Evolutionary conservation across 2,113 vertebrate genomes (phyloP).

Genomic region (Brachyhypopomus gauderio): DNA sequence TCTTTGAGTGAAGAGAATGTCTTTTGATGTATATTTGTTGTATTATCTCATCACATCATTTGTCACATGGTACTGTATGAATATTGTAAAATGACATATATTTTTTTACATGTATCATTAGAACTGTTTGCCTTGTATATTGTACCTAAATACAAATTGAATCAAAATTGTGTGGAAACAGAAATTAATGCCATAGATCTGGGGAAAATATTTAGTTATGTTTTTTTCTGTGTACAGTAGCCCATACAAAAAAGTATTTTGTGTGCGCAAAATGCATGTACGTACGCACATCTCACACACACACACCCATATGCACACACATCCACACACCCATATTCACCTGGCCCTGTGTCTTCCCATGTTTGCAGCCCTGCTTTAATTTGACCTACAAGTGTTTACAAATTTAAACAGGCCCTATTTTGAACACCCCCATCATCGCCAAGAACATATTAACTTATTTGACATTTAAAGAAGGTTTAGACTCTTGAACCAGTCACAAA

Average conservation of each 20-base stretch:
- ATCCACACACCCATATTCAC: background rate
- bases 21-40: conserved; percentile 66
- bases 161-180: conserved; percentile 58
- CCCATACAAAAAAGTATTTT: background rate
- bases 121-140: conserved; percentile 73
- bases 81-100: conserved; percentile 80
- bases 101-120: conserved; percentile 79
- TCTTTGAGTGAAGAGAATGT: conserved; percentile 62
- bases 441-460: conserved; percentile 47
- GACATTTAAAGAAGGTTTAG: conserved; percentile 64
- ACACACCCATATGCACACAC: no score
- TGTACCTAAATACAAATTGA: conserved; percentile 70
- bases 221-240: conserved; percentile 20
- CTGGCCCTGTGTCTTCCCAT: background rate
- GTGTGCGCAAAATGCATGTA: background rate
- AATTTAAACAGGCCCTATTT: conserved; percentile 43
- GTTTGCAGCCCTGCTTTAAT: conserved; percentile 37
- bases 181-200: conserved; percentile 62
- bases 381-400: conserved; percentile 44
- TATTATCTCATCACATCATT: conserved; percentile 64
- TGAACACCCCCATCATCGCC: conserved; percentile 1
- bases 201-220: conserved; percentile 18
- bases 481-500: conserved; percentile 50
- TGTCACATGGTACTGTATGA: conserved; percentile 73
- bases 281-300: background rate